These are phyloP conservation scores for Galleria mellonella DNA, from an alignment of 1,140 invertebrate genomes.

Conservation along the genomic window DNA sequence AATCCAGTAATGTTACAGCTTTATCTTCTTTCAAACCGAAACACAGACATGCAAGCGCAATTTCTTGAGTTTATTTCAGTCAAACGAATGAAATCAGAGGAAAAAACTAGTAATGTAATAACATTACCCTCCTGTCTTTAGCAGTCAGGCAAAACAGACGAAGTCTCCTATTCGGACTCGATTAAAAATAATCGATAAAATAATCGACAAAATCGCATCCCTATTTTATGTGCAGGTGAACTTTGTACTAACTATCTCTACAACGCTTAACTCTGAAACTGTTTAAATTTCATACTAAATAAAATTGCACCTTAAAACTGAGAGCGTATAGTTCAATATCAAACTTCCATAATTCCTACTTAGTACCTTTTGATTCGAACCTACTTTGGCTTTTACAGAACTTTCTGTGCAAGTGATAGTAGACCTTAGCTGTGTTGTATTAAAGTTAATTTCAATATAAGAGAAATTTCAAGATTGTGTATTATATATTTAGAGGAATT, in stretches of 20 bases:
- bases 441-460: not conserved
- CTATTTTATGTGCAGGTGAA: constrained; percentile 12
- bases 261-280: constrained; percentile 15
- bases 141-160: too few species aligned
- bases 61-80: too few species aligned
- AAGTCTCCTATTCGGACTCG: not conserved
- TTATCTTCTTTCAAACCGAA: too few species aligned
- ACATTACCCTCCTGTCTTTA: too few species aligned
- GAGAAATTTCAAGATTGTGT: not conserved
- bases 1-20: too few species aligned
- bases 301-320: not conserved
- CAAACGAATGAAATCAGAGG: too few species aligned
- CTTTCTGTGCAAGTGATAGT: not conserved
- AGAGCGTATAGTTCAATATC: too few species aligned
- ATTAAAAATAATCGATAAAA: constrained; percentile 3
- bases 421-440: not conserved
- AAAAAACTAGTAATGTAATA: too few species aligned
- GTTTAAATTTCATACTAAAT: not conserved
- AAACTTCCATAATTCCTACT: too few species aligned
- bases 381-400: constrained; percentile 1
- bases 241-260: constrained; percentile 23
- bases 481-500: constrained; percentile 8
- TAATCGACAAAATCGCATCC: constrained; percentile 1
- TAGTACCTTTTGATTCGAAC: too few species aligned
- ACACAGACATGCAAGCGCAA: too few species aligned